Percentiles rank a stretch among this genome's conserved stretches.
Evolutionary conservation across 1,140 invertebrate genomes (phyloP).

Genomic region (Trichomalopsis sarcophagae): DNA sequence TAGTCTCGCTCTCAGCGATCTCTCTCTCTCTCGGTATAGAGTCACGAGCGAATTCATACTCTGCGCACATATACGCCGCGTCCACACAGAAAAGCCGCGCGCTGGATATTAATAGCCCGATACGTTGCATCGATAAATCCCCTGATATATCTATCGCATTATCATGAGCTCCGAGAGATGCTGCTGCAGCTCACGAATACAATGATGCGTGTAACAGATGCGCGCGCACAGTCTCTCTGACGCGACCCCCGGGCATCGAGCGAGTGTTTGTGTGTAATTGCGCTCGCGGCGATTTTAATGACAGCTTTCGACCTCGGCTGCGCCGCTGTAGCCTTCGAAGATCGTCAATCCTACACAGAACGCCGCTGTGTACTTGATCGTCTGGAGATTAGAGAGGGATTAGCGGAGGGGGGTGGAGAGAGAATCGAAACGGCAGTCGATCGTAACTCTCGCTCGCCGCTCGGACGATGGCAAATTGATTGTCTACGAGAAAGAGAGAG

Average conservation of each 20-base stretch:
- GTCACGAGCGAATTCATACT: constrained; percentile 5
- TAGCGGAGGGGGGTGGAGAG: not conserved
- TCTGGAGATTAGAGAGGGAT: constrained; percentile 47
- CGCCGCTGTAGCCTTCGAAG: constrained; percentile 52
- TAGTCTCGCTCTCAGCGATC: not conserved
- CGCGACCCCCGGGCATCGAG: not conserved
- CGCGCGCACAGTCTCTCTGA: not conserved
- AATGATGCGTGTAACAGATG: not conserved
- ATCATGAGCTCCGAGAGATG: constrained; percentile 11
- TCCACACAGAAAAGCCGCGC: constrained; percentile 1
- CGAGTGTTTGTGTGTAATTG: constrained; percentile 6
- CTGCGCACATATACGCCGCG: not conserved
- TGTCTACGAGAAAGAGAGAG: not conserved
- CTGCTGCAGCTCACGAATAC: not conserved
- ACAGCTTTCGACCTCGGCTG: constrained; percentile 19
- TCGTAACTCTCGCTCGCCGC: constrained; percentile 28
- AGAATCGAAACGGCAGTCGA: constrained; percentile 45
- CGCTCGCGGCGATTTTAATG: constrained; percentile 20
- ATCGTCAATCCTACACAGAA: not conserved
- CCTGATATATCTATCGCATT: constrained; percentile 13
- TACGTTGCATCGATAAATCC: not conserved
- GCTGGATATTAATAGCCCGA: constrained; percentile 20
- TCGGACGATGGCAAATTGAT: constrained; percentile 43
- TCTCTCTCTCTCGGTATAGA: not conserved
- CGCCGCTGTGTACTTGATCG: constrained; percentile 7